These are phyloP conservation scores for Netelia fuscicornis DNA, from an alignment of 2,888 invertebrate genomes.

Conservation along the genomic window DNA sequence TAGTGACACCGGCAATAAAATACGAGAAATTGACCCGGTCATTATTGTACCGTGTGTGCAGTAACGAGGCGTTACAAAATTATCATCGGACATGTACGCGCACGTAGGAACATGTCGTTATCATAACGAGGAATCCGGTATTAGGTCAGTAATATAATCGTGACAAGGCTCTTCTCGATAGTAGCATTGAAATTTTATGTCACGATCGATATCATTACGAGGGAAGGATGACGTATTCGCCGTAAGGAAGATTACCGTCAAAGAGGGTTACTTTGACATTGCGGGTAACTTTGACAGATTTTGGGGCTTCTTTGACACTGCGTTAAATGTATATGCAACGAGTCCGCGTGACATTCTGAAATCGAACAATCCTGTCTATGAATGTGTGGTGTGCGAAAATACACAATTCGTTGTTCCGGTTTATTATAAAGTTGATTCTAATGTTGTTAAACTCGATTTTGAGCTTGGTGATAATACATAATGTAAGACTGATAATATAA, in stretches of 20 bases:
- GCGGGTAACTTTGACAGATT: too few relatives aligned
- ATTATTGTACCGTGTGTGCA: constrained; percentile 23
- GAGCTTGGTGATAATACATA: too few relatives aligned
- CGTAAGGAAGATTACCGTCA: constrained; percentile 58
- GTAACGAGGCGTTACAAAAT: constrained; percentile 63
- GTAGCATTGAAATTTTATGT: constrained; percentile 45
- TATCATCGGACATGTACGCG: constrained; percentile 38
- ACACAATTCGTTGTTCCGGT: too few relatives aligned
- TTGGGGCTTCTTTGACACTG: too few relatives aligned
- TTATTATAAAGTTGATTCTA: too few relatives aligned
- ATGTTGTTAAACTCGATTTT: too few relatives aligned
- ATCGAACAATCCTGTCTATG: too few relatives aligned
- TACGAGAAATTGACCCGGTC: constrained; percentile 60
- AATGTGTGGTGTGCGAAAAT: too few relatives aligned
- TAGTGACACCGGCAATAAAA: constrained; percentile 73
- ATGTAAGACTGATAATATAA: too few relatives aligned
- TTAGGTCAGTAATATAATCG: constrained; percentile 43
- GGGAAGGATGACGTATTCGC: constrained; percentile 32
- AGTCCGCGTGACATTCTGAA: too few relatives aligned
- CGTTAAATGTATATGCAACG: too few relatives aligned
- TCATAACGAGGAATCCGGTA: constrained; percentile 49
- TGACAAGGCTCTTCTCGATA: constrained; percentile 25
- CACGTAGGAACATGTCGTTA: constrained; percentile 32
- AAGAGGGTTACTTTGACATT: too few relatives aligned
- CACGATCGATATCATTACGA: constrained; percentile 66